A percentile compares a stretch with the other conserved stretches of the same genome.
Conservation (phyloP, 2,888 invertebrate genomes). For the Scaeva pyrastri region DNA sequence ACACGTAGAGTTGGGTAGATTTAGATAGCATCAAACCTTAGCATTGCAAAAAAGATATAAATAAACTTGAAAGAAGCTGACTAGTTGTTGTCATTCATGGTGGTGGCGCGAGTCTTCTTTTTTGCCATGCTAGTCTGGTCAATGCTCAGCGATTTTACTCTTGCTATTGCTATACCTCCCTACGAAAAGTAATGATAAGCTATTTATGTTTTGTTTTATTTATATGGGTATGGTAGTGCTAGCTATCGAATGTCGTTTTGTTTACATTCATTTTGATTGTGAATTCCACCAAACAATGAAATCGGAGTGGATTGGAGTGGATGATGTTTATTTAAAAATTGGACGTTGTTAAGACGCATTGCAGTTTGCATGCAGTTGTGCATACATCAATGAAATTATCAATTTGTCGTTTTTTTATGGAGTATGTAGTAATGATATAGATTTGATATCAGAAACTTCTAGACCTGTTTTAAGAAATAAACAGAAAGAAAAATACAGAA, state of each 20-base stretch:
- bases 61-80: neutral
- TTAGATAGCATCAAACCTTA: neutral
- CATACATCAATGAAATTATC: neutral
- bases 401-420: too few species aligned
- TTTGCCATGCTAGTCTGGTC: neutral
- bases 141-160: neutral
- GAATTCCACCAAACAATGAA: neutral
- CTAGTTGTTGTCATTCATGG: neutral
- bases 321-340: neutral
- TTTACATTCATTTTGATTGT: slow-evolving; percentile 14
- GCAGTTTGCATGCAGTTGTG: neutral
- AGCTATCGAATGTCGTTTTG: neutral
- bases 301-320: neutral
- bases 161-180: neutral
- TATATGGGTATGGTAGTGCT: too few species aligned
- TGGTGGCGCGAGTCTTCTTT: neutral
- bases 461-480: too few species aligned
- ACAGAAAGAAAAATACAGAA: too few species aligned
- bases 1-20: slow-evolving; percentile 30
- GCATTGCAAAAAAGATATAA: neutral
- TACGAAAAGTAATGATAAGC: neutral
- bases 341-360: neutral
- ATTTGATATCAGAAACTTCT: too few species aligned
- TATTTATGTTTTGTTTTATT: neutral
- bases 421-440: neutral